Evolutionary conservation across 2,113 vertebrate genomes (phyloP), one percentile per base, ranked within the genome.

Genomic region (Clarias batrachus): DNA sequence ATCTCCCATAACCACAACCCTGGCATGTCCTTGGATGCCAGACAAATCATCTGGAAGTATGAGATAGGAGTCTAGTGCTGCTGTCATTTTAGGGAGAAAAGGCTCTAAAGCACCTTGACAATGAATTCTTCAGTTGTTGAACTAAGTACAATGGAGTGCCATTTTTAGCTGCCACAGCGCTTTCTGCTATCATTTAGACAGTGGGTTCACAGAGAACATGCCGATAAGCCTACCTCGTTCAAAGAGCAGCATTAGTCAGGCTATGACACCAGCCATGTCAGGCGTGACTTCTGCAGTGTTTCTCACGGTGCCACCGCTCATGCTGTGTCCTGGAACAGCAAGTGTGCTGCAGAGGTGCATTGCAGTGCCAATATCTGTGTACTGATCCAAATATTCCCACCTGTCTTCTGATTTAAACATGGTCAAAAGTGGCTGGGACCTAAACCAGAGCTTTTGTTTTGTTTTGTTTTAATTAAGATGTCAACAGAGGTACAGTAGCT

Each of bases 71-170:
- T 78, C 68, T 82, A 82, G 73, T 62, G 84, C 84, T 86, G 70
- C 84, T 86, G 89, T 88, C 84, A 90, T 86, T 77, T 60, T 48
- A n/a, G 52, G 82, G 21, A 85, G 54, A 54, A 62, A 83, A 68
- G 71, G 21, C 65, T 78, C 82, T 81, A 81, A 88, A 78, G 89
- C 85, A 88, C 82, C 77, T 85, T 90, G 89, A 88, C 89, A 88
- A 85, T 85, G 79, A 59, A 59, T 79, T 87, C 82, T 70, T 84
- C 63, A 90, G 70, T 82, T 88, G 71, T 63, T 86, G 78, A 90
- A n/a, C 59, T 78, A 82, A 83, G 70, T 81, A 85, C 84, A 84
- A 85, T 88, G 70, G 76, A 76, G 60, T 52, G 59, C 68, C 33
- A 48, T 86, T 86, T 90, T 78, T 86, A 85, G 82, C 85, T 82